Percentiles rank a stretch among this genome's conserved stretches.
phyloP scores from a whole-genome alignment of 2,113 vertebrate species.

The Barbus barbus region DNA sequence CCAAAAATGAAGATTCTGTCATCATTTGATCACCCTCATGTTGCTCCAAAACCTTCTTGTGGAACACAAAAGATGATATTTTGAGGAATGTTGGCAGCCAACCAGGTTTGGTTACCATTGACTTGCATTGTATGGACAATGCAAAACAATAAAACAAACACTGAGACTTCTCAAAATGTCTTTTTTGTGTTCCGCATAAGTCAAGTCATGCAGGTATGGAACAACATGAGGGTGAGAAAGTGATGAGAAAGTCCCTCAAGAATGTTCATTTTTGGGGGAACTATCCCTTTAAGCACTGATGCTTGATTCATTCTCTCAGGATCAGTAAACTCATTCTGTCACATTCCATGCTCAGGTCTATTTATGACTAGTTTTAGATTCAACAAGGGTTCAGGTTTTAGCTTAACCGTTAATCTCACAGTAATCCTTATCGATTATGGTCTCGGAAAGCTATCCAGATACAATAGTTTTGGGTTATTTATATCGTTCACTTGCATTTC shows the following conservation, averaged over 20 bases:
- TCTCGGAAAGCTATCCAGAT: conserved; percentile 24
- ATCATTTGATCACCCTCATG: not conserved
- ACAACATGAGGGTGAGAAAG: not conserved
- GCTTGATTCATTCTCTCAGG: conserved; percentile 59
- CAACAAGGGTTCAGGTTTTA: conserved; percentile 44
- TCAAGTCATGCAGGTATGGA: not conserved
- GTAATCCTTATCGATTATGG: conserved; percentile 8
- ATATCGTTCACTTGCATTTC: conserved; percentile 25
- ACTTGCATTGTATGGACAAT: not conserved
- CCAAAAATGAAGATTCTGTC: too few species aligned
- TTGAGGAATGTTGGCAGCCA: not conserved
- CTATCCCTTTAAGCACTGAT: conserved; percentile 55
- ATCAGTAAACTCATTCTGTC: conserved; percentile 63
- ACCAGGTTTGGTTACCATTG: not conserved
- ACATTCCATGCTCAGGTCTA: conserved; percentile 57
- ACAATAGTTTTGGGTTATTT: conserved; percentile 45
- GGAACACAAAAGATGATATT: not conserved
- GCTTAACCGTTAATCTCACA: conserved; percentile 28
- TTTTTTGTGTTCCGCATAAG: not conserved
- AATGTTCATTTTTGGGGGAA: not conserved
- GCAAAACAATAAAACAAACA: not conserved
- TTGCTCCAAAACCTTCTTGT: not conserved
- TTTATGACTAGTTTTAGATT: conserved; percentile 55
- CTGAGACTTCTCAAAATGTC: not conserved
- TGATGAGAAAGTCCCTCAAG: too few species aligned